Percentiles rank a stretch among this genome's conserved stretches.
phyloP scores from a whole-genome alignment of 2,113 vertebrate genomes.

The Chinchilla lanigera region DNA sequence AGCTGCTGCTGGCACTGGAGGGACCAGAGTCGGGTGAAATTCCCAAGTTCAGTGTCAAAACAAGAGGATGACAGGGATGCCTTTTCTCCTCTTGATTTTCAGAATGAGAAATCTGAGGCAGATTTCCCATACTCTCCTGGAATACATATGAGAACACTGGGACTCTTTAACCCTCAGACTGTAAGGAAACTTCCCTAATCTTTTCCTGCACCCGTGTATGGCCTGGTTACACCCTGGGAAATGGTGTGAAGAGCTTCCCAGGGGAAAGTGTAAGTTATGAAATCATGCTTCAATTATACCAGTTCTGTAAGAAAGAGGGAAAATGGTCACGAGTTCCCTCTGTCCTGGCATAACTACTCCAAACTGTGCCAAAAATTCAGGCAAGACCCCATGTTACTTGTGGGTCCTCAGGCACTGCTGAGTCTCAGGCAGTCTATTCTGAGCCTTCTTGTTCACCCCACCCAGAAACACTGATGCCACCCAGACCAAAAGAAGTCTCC shows the following conservation, averaged over 20 bases:
- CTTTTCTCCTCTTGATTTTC: not conserved
- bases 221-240: not conserved
- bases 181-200: not conserved
- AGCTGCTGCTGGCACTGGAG: not conserved
- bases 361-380: not conserved
- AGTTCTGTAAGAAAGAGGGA: not conserved
- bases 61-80: not conserved
- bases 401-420: not conserved
- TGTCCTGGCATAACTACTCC: not conserved
- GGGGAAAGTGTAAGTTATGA: not conserved
- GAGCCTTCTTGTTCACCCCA: not conserved
- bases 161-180: not conserved
- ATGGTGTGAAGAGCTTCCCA: not conserved
- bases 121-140: not conserved
- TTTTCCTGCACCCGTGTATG: not conserved
- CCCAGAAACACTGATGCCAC: not conserved
- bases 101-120: not conserved
- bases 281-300: not conserved
- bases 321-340: not conserved
- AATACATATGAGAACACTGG: not conserved
- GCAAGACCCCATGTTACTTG: not conserved
- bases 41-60: not conserved
- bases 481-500: not conserved
- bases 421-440: not conserved
- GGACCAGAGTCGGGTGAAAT: not conserved